phyloP scores from a whole-genome alignment of 92 coral and sea anemone genomes.

The Ricordea florida region DNA sequence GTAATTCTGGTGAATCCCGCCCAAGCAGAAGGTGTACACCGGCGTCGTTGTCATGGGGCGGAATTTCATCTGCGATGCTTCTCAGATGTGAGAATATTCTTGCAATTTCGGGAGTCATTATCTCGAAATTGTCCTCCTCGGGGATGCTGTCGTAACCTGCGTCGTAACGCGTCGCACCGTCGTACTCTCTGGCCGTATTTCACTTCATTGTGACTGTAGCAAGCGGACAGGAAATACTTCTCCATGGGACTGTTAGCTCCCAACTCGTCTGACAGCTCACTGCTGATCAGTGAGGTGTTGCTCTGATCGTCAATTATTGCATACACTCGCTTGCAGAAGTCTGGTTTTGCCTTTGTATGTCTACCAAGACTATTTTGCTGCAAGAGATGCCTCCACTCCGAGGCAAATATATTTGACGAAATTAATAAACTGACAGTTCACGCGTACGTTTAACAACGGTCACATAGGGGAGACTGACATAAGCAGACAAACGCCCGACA shows the following conservation, averaged over 20 bases:
- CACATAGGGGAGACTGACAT: too few species aligned
- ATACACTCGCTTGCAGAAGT: background rate
- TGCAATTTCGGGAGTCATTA: constrained; percentile 63
- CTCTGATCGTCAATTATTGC: constrained; percentile 36
- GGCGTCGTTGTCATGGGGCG: constrained; percentile 28
- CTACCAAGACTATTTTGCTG: background rate
- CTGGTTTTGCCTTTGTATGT: background rate
- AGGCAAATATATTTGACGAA: too few species aligned
- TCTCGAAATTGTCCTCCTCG: constrained; percentile 54
- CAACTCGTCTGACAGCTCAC: constrained; percentile 45
- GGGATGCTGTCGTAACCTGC: constrained; percentile 56
- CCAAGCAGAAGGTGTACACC: constrained; percentile 28
- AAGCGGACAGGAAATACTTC: constrained; percentile 54
- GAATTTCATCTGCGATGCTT: constrained; percentile 38
- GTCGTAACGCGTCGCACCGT: constrained; percentile 41
- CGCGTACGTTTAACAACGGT: too few species aligned
- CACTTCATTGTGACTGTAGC: constrained; percentile 35
- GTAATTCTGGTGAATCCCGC: constrained; percentile 31
- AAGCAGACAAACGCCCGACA: too few species aligned
- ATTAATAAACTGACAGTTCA: too few species aligned
- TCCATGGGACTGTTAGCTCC: constrained; percentile 39
- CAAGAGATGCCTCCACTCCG: background rate
- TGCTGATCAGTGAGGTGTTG: constrained; percentile 50
- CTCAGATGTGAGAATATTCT: constrained; percentile 32
- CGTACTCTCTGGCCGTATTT: constrained; percentile 47